Base-by-base conservation (phyloP, 2,888 invertebrate species). In the Rotaria magnacalcarata region DNA sequence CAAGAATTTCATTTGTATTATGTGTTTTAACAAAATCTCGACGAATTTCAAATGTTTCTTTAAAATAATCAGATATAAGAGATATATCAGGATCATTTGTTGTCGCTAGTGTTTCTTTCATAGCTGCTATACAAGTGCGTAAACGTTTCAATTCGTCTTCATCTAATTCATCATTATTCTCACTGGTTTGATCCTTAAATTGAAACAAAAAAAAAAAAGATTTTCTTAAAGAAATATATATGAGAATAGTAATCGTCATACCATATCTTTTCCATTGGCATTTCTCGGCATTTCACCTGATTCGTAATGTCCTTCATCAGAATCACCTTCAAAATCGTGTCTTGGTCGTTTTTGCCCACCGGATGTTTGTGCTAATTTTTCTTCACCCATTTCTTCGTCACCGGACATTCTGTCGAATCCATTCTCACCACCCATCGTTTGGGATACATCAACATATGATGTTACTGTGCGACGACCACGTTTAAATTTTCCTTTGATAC, bases 401-500 rank as follows among this genome's bases (percentile, higher is more conserved):
- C 80, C 80, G 24, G 43, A 47, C 43, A 24, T 80, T 47, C 47
- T 8, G n/a, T 80, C 80, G 11, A 11, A 47, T 11, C 80, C 80
- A 80, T 80, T 80, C n/a, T 80, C 80, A 80, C 19, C 43, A 67
- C 19, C 8, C 67, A 67, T 67, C 8, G 80, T 47, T 80, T 80
- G 80, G 24, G n/a, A 6, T 11, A 41, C 47, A 10, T 80, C 80
- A 80, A 80, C 47, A 80, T n/a, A 80, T 4, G 43, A 47, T 80
- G 80, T 80, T n/a, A 19, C 34, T 11, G 80, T 80, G 47, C 80
- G 80, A n/a, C 80, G 80, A 11, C 80, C 80, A 80, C 80, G 80
- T 80, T 80, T 80, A 47, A 80, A 80, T 80, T 80, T 80, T 11
- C 80, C 80, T 80, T 80, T 80, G 5, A 80, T 80, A 47, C 80